A percentile compares a stretch with the other conserved stretches of the same genome.
Conservation (phyloP, 2,113 vertebrate genomes). For the Pituophis catenifer region DNA sequence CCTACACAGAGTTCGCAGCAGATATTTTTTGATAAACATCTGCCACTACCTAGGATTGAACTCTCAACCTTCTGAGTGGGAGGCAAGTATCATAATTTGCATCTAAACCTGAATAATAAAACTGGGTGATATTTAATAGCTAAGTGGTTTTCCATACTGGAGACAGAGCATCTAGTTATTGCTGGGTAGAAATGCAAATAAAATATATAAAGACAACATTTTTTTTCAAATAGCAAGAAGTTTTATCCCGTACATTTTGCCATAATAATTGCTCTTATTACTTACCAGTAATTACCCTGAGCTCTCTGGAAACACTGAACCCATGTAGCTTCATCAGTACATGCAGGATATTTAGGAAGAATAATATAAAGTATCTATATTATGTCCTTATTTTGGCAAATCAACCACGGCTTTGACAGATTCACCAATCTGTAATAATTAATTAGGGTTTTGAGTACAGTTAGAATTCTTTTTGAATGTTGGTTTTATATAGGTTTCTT, state of each 20-base stretch:
- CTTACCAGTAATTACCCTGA: background rate
- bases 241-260: background rate
- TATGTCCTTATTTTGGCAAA: background rate
- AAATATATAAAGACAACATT: background rate
- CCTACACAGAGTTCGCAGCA: no score
- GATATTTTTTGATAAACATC: no score
- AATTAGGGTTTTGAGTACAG: background rate
- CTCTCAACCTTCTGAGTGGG: background rate
- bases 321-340: background rate
- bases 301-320: background rate
- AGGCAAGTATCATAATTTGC: background rate
- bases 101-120: background rate
- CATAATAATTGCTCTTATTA: background rate
- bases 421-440: background rate
- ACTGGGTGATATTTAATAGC: background rate
- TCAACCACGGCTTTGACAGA: background rate
- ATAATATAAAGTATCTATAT: background rate
- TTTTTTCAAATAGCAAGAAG: background rate
- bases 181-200: background rate
- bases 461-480: background rate
- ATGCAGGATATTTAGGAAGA: background rate
- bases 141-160: background rate
- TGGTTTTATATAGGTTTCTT: background rate
- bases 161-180: background rate
- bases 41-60: background rate